A percentile compares a stretch with the other conserved stretches of the same genome.
Conservation (phyloP, 2,797 vertebrate genomes). For the Miichthys miiuy region DNA sequence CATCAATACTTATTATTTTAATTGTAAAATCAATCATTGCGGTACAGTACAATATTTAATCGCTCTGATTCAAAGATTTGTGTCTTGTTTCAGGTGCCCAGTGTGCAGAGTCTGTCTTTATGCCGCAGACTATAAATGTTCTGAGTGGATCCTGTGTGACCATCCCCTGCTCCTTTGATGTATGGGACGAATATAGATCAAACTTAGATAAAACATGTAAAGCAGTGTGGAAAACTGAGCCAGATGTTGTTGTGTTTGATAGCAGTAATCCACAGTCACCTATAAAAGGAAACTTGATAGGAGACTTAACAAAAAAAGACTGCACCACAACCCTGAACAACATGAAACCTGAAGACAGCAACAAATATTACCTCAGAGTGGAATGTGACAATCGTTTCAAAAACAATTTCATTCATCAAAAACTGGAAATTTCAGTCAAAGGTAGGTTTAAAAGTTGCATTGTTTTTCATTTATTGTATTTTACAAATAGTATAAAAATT, state of each 20-base stretch:
- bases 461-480: no score
- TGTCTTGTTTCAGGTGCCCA: conserved; percentile 41
- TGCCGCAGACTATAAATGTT: no score
- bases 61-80: background rate
- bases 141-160: no score
- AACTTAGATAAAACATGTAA: background rate
- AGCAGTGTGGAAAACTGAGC: rapidly evolving
- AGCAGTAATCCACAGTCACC: background rate
- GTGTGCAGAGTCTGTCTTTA: background rate
- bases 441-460: conserved; percentile 20
- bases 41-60: background rate
- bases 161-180: conserved; percentile 34
- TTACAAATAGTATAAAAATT: no score
- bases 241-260: background rate
- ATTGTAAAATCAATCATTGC: no score
- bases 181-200: rapidly evolving
- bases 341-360: rapidly evolving
- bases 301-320: no score
- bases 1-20: no score
- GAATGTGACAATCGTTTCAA: background rate
- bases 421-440: background rate
- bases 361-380: background rate
- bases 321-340: no score
- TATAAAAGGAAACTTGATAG: no score
- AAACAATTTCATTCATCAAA: no score